A percentile compares a stretch with the other conserved stretches of the same genome.
These are phyloP conservation scores for Protophormia terraenovae DNA, from an alignment of 2,888 invertebrate genomes.

Conservation along the genomic window DNA sequence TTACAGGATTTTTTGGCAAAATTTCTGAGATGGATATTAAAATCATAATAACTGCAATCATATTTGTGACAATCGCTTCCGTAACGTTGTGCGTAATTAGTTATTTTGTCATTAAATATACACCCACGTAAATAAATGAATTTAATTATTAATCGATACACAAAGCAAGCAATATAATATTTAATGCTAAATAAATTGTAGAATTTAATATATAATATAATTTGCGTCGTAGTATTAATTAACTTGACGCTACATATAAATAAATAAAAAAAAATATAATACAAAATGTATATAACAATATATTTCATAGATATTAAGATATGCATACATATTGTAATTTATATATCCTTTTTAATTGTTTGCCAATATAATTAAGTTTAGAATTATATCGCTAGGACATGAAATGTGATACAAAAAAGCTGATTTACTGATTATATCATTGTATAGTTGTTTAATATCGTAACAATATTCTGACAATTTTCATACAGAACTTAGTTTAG, in stretches of 20 bases:
- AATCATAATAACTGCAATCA: constrained; percentile 78
- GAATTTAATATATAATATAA: background rate
- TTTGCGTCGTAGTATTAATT: background rate
- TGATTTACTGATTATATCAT: too few species aligned
- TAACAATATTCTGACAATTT: too few species aligned
- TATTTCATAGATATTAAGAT: background rate
- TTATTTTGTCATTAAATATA: constrained; percentile 73
- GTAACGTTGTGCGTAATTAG: constrained; percentile 74
- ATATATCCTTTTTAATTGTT: background rate
- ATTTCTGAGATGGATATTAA: constrained; percentile 81
- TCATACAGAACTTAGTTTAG: too few species aligned
- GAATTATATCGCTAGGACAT: background rate
- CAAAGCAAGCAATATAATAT: background rate
- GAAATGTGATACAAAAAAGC: background rate
- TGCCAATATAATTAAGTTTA: background rate
- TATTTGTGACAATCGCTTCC: constrained; percentile 76
- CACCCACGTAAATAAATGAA: constrained; percentile 68
- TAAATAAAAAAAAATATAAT: background rate
- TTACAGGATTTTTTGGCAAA: constrained; percentile 81
- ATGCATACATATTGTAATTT: background rate
- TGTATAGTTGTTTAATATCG: too few species aligned
- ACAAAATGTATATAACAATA: background rate
- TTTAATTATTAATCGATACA: constrained; percentile 1
- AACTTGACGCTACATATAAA: background rate
- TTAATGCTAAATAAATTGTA: background rate